Conservation (phyloP, 2,113 vertebrate species). For the Sigmodon hispidus region DNA sequence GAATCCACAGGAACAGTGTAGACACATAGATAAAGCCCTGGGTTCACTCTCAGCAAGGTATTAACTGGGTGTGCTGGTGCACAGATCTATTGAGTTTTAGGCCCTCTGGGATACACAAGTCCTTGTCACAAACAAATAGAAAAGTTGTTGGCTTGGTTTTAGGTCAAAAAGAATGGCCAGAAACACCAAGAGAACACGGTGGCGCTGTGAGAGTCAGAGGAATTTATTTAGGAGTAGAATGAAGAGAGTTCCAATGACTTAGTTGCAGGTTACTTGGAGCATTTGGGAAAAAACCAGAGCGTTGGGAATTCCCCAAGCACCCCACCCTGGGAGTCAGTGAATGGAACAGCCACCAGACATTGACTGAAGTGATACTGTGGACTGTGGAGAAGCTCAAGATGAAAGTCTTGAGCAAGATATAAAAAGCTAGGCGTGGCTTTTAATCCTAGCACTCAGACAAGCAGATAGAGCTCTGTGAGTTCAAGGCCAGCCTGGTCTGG, state of each 20-base stretch:
- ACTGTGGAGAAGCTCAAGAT: background rate
- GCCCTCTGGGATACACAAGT: background rate
- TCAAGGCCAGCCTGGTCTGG: no score
- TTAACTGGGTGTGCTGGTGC: background rate
- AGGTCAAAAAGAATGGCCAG: background rate
- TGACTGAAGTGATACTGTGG: background rate
- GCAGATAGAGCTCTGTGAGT: no score
- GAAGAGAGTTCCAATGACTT: background rate
- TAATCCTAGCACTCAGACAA: background rate
- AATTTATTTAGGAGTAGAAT: background rate
- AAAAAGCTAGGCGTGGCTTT: background rate
- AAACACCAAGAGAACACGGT: background rate
- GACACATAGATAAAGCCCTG: background rate
- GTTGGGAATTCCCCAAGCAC: conserved; percentile 41
- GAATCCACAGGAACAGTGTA: no score
- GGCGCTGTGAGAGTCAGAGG: background rate
- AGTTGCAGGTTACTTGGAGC: background rate
- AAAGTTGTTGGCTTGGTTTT: background rate
- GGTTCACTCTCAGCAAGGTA: background rate
- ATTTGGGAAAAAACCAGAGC: conserved; percentile 9
- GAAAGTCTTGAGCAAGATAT: background rate
- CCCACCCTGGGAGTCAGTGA: background rate
- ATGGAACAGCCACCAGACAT: background rate
- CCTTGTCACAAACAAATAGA: background rate
- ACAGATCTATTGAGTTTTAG: background rate